Base-by-base conservation (phyloP, 2,797 vertebrate genomes). In the Sebastes alutus region DNA sequence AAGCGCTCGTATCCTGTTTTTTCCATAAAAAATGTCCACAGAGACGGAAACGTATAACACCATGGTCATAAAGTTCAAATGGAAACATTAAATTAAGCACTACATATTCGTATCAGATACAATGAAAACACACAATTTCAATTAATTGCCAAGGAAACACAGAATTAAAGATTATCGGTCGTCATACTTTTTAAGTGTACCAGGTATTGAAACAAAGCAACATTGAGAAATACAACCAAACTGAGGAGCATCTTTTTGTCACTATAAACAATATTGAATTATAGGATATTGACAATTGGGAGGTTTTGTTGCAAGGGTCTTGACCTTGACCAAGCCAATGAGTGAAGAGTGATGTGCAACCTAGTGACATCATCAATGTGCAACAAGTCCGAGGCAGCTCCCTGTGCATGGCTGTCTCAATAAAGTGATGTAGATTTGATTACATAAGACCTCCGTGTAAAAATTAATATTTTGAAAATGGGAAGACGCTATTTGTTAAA, bases 11-110 rank as follows among this genome's bases (percentile, higher is more conserved):
- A 77, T 82, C 42, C 70, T 65, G 33, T 80, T 77, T 82, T 72
- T 46, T 46, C 79, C 75, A 81, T 79, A 68, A 80, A 52, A 87
- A 84, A 79, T 71, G 80, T 89, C 82, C 83, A 89, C 83, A 84
- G 66, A 88, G 79, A 87, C 60, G 11, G 54, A 79, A 55, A 91
- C 46, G 63, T 75, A 77, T 56, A 83, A 85, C 84, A 87, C 58
- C 62, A 77, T 83, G 75, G 77, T 77, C 81, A 81, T 83, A 63
- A 72, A 68, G 64, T 74, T 82, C 16, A 78, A 86, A 89, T 85
- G 82, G 87, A 87, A 79, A 90, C 89, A 89, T 93, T 94, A 92
- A 89, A 92, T 84, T 77, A 90, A 89, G 75, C 66, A 82, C 77
- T 78, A 68, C 72, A 77, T 82, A 89, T 76, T 75, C 42, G 42